These are phyloP conservation scores for Caenorhabditis sp. DNA, from an alignment of 2,888 invertebrate species.

Conservation along the genomic window DNA sequence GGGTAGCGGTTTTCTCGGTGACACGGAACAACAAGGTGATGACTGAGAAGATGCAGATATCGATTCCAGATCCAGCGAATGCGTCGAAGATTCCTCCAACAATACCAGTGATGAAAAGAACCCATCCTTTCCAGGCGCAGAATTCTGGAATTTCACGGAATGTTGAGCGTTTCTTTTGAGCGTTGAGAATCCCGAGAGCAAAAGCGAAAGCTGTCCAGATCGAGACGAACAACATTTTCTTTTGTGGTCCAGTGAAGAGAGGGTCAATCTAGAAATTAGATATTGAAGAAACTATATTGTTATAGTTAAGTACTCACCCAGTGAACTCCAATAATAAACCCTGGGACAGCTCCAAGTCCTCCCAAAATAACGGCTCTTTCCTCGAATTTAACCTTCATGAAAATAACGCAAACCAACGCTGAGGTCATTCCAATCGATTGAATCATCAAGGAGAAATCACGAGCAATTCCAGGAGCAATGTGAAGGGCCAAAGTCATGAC, in stretches of 20 bases:
- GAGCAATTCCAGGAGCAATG: slow-evolving; percentile 57
- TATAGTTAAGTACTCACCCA: slow-evolving; percentile 6
- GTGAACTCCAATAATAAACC: slow-evolving; percentile 68
- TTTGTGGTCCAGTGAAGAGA: slow-evolving; percentile 61
- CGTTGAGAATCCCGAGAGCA: slow-evolving; percentile 69
- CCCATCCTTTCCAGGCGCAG: slow-evolving; percentile 61
- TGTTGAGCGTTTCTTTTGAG: slow-evolving; percentile 61
- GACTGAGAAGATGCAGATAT: slow-evolving; percentile 70
- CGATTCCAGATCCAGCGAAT: slow-evolving; percentile 70
- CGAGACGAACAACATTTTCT: slow-evolving; percentile 71
- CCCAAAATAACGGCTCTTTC: slow-evolving; percentile 64
- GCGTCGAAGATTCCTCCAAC: slow-evolving; percentile 70
- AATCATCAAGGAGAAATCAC: slow-evolving; percentile 67
- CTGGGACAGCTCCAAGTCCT: slow-evolving; percentile 65
- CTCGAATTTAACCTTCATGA: slow-evolving; percentile 67
- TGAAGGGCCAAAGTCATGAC: slow-evolving; percentile 68
- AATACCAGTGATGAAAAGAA: slow-evolving; percentile 67
- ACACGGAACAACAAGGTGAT: slow-evolving; percentile 66
- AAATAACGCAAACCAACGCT: slow-evolving; percentile 68
- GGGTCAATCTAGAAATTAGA: slow-evolving; percentile 58
- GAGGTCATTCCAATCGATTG: slow-evolving; percentile 68
- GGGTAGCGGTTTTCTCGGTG: slow-evolving; percentile 70
- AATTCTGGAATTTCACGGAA: slow-evolving; percentile 61
- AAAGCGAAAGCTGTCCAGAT: slow-evolving; percentile 71
- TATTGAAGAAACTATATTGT: background rate